A percentile compares a stretch with the other conserved stretches of the same genome.
Conservation (phyloP, 2,888 invertebrate species). For the Bruchidius siliquastri region DNA sequence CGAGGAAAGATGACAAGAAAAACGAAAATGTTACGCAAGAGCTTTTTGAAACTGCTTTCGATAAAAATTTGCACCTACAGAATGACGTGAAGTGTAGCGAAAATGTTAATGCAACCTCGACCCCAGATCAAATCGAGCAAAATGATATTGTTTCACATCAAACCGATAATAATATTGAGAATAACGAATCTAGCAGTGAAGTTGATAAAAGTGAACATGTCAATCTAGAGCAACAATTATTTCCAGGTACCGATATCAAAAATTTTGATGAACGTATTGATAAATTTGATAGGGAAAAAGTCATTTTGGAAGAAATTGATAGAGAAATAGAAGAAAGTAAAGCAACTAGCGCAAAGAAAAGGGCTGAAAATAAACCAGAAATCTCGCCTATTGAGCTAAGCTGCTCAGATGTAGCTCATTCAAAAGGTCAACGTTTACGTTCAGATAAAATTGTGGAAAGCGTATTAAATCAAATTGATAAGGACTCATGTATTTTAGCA, state of each 20-base stretch:
- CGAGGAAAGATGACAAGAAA: neutral
- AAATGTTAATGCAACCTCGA: neutral
- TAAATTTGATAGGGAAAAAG: neutral
- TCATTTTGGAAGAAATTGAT: constrained; percentile 9
- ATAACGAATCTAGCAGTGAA: neutral
- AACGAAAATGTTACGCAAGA: neutral
- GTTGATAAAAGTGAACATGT: neutral
- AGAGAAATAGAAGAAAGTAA: constrained; percentile 8
- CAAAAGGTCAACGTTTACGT: neutral
- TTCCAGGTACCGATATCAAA: neutral
- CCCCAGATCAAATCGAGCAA: neutral
- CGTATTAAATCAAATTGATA: neutral
- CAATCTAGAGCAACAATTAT: neutral
- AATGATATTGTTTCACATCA: neutral
- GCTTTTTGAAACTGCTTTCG: neutral
- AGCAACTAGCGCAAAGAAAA: constrained; percentile 15
- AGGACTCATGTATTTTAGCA: neutral
- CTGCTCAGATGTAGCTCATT: neutral
- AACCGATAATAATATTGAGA: no score
- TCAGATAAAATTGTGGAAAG: neutral
- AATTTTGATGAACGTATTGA: neutral
- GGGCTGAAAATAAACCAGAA: neutral
- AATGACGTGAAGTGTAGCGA: neutral
- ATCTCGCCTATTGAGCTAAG: neutral
- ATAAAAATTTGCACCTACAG: neutral